Conservation (phyloP, 2,797 vertebrate species). For the Botia kubotai region DNA sequence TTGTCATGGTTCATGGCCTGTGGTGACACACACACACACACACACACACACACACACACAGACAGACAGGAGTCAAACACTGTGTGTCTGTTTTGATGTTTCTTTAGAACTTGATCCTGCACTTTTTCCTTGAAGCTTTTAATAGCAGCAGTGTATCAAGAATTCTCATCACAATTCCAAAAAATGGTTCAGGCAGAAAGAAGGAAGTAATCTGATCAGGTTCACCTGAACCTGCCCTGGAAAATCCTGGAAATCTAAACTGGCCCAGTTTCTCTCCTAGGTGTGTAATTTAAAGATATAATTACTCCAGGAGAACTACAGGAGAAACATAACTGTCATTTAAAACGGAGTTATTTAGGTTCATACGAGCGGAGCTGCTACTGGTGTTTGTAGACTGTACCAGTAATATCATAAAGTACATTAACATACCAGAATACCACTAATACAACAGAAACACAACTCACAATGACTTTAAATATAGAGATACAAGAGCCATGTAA, state of each 20-base stretch:
- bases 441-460: not conserved
- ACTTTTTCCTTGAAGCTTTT: not conserved
- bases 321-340: not conserved
- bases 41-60: too few relatives aligned
- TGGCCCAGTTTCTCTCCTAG: not conserved
- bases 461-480: not conserved
- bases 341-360: not conserved
- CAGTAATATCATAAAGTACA: not conserved
- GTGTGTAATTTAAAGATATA: not conserved
- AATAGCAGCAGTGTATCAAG: not conserved
- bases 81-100: too few relatives aligned
- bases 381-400: too few relatives aligned
- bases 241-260: not conserved
- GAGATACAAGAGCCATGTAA: constrained; percentile 1
- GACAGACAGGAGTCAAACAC: too few relatives aligned
- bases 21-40: not conserved
- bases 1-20: too few relatives aligned
- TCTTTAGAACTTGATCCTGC: not conserved
- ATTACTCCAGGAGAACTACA: not conserved
- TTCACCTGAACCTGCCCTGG: not conserved
- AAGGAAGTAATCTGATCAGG: not conserved
- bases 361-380: too few relatives aligned
- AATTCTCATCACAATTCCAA: not conserved
- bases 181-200: not conserved
- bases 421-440: not conserved